Conservation (phyloP, 2,888 invertebrate genomes). For the Scaptomyza reducta region DNA sequence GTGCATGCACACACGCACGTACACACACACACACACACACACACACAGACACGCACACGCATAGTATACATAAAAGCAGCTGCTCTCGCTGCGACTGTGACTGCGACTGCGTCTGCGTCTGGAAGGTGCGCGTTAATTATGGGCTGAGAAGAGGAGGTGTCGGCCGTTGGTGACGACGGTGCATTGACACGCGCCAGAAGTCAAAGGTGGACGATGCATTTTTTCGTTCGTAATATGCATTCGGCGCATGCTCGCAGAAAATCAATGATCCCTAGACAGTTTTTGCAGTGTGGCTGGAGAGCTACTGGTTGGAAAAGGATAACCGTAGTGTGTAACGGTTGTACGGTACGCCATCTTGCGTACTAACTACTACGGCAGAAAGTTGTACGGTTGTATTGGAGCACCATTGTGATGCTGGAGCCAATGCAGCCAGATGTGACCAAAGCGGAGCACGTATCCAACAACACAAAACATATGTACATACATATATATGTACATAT, state of each 20-base stretch:
- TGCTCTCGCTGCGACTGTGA: conserved; percentile 47
- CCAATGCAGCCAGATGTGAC: conserved; percentile 16
- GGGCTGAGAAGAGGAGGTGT: conserved; percentile 20
- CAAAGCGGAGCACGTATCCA: conserved; percentile 6
- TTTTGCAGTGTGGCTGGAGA: conserved; percentile 23
- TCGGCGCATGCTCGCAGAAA: conserved; percentile 69
- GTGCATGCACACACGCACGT: conserved; percentile 9
- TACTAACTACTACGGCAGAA: conserved; percentile 72
- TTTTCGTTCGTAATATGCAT: conserved; percentile 3
- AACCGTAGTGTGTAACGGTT: conserved; percentile 53
- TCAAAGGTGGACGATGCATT: conserved; percentile 34
- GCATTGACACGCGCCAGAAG: conserved; percentile 74
- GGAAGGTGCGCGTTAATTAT: conserved; percentile 52
- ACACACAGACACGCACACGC: not conserved
- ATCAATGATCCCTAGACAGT: conserved; percentile 69
- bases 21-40: not conserved
- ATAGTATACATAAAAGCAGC: conserved; percentile 45
- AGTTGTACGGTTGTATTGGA: conserved; percentile 56
- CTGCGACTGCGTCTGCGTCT: conserved; percentile 41
- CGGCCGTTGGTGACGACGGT: conserved; percentile 45
- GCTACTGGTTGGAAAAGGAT: conserved; percentile 59
- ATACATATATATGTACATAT: conserved; percentile 1
- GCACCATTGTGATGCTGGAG: conserved; percentile 38
- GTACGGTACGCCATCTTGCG: conserved; percentile 75
- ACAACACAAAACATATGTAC: conserved; percentile 3